Conservation (phyloP, 2,888 invertebrate genomes). For the Drosophila mulleri region DNA sequence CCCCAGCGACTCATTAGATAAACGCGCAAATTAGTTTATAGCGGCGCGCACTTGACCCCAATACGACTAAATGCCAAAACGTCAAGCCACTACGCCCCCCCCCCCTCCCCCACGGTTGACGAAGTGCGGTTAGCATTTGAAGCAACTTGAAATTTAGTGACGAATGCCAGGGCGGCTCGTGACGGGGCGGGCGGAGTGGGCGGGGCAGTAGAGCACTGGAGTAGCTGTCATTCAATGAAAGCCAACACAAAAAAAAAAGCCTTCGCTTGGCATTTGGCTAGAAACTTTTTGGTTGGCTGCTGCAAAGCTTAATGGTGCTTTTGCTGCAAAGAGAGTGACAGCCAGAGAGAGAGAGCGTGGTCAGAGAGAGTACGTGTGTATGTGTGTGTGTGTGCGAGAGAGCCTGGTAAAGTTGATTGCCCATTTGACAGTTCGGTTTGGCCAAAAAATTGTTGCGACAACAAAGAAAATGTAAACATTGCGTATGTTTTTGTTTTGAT, state of each 20-base stretch:
- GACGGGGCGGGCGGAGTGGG: not conserved
- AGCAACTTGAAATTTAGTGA: conserved; percentile 53
- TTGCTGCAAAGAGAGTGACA: conserved; percentile 53
- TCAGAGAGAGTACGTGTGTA: not conserved
- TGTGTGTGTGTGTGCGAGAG: conserved; percentile 22
- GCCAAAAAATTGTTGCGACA: conserved; percentile 62
- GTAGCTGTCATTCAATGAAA: conserved; percentile 48
- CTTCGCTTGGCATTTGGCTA: conserved; percentile 48
- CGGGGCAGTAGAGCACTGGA: conserved; percentile 9
- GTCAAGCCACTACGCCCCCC: conserved; percentile 1
- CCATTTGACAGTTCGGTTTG: conserved; percentile 64
- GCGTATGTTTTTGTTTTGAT: conserved; percentile 74
- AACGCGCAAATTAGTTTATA: conserved; percentile 63
- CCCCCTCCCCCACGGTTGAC: not conserved
- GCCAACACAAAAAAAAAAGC: conserved; percentile 25
- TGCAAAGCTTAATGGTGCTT: conserved; percentile 63
- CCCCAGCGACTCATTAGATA: conserved; percentile 59
- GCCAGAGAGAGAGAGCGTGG: not conserved
- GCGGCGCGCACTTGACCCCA: conserved; percentile 72
- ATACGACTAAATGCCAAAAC: conserved; percentile 31
- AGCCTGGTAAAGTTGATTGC: conserved; percentile 56
- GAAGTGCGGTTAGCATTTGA: conserved; percentile 30
- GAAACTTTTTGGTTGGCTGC: conserved; percentile 48
- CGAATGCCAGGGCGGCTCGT: conserved; percentile 21
- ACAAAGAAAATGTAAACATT: conserved; percentile 78